Conservation (phyloP, 2,113 vertebrate genomes). For the human (Homo sapiens) region GRCh38 chrX:104108001-104108500, state of each 20-base stretch:
- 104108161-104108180: constrained; percentile 11
- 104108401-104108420: not conserved
- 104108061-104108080: constrained; percentile 44
- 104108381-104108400: not conserved
- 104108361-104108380: not conserved
- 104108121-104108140: not conserved
- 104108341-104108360: not conserved
- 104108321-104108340: constrained; percentile 44
- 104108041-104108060: constrained; percentile 37
- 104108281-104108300: not conserved
- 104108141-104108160: not conserved
- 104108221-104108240: not conserved
- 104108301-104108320: not conserved
- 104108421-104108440: not conserved
- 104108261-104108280: constrained; percentile 9
- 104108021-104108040: not conserved
- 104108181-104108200: not conserved
- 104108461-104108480: not conserved
- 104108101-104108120: not conserved
- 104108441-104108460: not conserved
- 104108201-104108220: not conserved
- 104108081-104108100: constrained; percentile 25
- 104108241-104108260: not conserved
- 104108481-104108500: not conserved
- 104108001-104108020: not conserved